These are phyloP conservation scores for Sturmia bella DNA, from an alignment of 2,888 invertebrate species.

Conservation along the genomic window DNA sequence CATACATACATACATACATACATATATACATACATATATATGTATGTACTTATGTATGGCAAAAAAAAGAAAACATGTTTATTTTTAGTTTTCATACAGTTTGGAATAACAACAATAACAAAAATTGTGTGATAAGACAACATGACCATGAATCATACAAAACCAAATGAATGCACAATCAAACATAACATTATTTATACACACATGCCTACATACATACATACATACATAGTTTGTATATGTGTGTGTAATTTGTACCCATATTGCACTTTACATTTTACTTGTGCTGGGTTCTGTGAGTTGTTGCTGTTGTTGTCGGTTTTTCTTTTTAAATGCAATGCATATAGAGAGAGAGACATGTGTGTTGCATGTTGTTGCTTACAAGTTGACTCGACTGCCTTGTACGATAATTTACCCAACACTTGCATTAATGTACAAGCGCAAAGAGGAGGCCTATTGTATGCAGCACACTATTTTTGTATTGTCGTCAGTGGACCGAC, in stretches of 20 bases:
- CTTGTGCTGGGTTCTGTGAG: too few relatives aligned
- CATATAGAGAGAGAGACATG: conserved; percentile 4
- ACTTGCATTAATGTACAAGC: conserved; percentile 31
- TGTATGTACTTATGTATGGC: too few relatives aligned
- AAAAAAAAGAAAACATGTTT: conserved; percentile 15
- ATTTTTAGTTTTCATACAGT: conserved; percentile 48
- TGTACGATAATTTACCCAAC: conserved; percentile 53
- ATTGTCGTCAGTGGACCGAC: conserved; percentile 34
- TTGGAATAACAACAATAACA: conserved; percentile 27
- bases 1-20: too few relatives aligned
- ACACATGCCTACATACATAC: not conserved
- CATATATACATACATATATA: too few relatives aligned
- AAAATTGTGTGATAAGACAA: conserved; percentile 64
- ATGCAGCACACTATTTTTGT: not conserved
- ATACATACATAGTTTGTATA: not conserved
- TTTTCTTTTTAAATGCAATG: conserved; percentile 6
- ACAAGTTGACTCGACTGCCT: conserved; percentile 42
- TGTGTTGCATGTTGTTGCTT: conserved; percentile 42
- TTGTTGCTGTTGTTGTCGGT: not conserved
- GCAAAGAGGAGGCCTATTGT: conserved; percentile 21
- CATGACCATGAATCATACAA: conserved; percentile 67
- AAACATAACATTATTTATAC: not conserved
- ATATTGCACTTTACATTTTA: conserved; percentile 15
- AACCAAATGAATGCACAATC: conserved; percentile 39
- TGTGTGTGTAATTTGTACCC: not conserved